A percentile compares a stretch with the other conserved stretches of the same genome.
Conservation (phyloP, 53 echinoderm and acorn worm species). For the Crossaster papposus region DNA sequence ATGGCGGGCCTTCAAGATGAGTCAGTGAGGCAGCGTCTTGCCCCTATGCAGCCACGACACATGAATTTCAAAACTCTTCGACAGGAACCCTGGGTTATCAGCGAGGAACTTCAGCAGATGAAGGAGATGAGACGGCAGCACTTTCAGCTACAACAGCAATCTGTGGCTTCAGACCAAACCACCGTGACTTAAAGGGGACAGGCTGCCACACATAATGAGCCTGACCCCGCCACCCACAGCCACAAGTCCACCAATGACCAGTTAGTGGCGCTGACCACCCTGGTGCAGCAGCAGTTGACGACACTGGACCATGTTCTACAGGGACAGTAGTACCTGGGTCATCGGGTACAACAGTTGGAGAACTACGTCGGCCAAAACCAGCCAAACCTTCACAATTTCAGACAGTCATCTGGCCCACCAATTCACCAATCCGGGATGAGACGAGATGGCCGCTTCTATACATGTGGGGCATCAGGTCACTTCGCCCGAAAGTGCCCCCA, state of each 20-base stretch:
- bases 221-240: too few relatives aligned
- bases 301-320: background rate
- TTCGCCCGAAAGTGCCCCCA: conserved; percentile 11
- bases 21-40: conserved; percentile 31
- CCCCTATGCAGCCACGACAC: conserved; percentile 27
- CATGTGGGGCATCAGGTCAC: conserved; percentile 1
- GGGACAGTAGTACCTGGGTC: background rate
- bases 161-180: background rate
- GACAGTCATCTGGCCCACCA: too few relatives aligned
- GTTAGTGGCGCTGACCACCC: too few relatives aligned
- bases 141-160: background rate
- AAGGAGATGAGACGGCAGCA: background rate
- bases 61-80: conserved; percentile 35
- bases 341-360: background rate
- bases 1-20: conserved; percentile 36
- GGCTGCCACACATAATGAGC: too few relatives aligned
- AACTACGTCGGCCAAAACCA: background rate
- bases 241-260: too few relatives aligned
- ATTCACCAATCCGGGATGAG: too few relatives aligned
- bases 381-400: too few relatives aligned
- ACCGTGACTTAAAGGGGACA: background rate
- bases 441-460: background rate
- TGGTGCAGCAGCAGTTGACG: too few relatives aligned
- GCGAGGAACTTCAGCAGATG: background rate
- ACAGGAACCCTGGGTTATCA: conserved; percentile 1